These are phyloP conservation scores for Lophotriccus pileatus DNA, from an alignment of 2,797 vertebrate genomes.

Conservation along the genomic window DNA sequence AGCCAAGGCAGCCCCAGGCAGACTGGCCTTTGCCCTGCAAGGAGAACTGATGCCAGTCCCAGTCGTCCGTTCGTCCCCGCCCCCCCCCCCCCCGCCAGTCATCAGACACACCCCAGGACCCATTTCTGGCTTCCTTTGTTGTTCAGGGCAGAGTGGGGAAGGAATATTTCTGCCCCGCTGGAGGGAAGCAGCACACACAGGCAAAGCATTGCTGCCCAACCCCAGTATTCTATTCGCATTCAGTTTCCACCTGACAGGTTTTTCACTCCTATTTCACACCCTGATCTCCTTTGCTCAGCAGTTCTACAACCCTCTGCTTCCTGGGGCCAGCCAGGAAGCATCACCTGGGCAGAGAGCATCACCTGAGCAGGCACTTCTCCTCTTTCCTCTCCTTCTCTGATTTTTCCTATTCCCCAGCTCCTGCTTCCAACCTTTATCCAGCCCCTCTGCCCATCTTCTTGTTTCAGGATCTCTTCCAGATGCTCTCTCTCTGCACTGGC, in stretches of 20 bases:
- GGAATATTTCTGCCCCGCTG: neutral
- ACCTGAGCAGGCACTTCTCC: neutral
- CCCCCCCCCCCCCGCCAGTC: neutral
- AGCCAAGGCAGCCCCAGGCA: neutral
- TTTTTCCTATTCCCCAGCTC: neutral
- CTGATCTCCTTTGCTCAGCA: neutral
- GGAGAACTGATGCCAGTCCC: neutral
- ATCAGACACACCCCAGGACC: neutral
- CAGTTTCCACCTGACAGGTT: neutral
- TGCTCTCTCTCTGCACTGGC: neutral
- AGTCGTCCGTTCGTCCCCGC: too few species aligned
- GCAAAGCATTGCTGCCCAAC: accelerated
- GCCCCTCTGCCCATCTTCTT: neutral
- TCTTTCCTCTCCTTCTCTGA: neutral
- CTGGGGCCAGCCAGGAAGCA: neutral
- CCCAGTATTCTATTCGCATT: neutral
- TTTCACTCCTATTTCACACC: neutral
- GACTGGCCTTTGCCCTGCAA: accelerated
- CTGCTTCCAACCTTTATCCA: neutral
- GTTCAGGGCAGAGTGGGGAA: neutral
- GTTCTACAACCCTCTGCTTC: neutral
- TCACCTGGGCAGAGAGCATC: neutral
- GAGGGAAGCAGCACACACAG: neutral
- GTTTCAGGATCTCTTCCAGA: neutral
- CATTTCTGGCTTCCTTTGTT: neutral